Evolutionary conservation across 64 coral and sea anemone genomes (phyloP).

Genomic region (Platygyra sinensis): DNA sequence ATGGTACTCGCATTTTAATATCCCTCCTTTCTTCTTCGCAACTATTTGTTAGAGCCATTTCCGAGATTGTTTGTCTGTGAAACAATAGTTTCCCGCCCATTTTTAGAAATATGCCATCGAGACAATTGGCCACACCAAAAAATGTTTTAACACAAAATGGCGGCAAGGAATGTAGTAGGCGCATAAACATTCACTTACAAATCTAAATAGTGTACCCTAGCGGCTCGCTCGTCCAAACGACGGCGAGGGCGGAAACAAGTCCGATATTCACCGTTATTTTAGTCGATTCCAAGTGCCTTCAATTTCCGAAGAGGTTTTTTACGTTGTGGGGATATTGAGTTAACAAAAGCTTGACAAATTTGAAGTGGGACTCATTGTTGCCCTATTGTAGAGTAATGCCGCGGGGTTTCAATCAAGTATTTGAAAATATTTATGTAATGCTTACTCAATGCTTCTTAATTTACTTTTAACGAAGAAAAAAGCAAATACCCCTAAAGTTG

Average conservation of each 20-base stretch:
- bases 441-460: too few relatives aligned
- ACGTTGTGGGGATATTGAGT: background rate
- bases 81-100: conserved; percentile 20
- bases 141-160: background rate
- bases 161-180: background rate
- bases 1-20: background rate
- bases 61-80: background rate
- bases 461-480: too few relatives aligned
- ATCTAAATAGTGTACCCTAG: background rate
- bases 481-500: too few relatives aligned
- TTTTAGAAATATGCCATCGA: background rate
- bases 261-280: too few relatives aligned
- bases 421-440: background rate
- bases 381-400: background rate
- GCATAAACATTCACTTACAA: background rate
- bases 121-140: background rate
- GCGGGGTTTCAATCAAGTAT: background rate
- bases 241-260: too few relatives aligned
- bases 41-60: background rate
- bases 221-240: too few relatives aligned
- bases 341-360: background rate
- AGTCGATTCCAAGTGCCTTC: too few relatives aligned
- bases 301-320: background rate
- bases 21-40: background rate
- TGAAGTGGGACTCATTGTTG: background rate